These are phyloP conservation scores for Clarias magur DNA, from an alignment of 2,113 vertebrate species.

Conservation along the genomic window DNA sequence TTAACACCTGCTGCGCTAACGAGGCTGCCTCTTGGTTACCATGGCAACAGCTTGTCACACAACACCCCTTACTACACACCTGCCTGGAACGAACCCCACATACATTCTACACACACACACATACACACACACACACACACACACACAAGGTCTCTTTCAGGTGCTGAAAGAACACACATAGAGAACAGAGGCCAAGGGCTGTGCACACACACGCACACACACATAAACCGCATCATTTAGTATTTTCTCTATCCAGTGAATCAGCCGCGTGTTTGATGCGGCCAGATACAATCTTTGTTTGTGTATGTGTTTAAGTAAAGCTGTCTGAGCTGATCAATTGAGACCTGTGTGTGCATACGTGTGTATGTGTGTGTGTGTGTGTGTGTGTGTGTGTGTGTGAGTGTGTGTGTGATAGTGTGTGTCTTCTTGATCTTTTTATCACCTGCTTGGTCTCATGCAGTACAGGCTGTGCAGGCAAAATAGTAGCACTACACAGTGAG, in stretches of 20 bases:
- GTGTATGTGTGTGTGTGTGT: constrained; percentile 35
- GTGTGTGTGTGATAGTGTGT: too few species aligned
- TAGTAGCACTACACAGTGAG: background rate
- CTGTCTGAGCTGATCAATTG: constrained; percentile 4
- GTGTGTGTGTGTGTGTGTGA: constrained; percentile 30
- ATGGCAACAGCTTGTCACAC: constrained; percentile 70
- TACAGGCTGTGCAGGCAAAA: background rate
- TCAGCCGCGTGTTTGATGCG: constrained; percentile 39
- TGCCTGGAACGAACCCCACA: constrained; percentile 39
- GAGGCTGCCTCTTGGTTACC: constrained; percentile 71
- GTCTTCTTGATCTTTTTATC: background rate
- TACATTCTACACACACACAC: constrained; percentile 49
- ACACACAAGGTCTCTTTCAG: constrained; percentile 55
- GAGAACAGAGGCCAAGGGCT: constrained; percentile 25
- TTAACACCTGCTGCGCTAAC: constrained; percentile 80
- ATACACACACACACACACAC: constrained; percentile 47
- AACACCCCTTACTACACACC: constrained; percentile 48
- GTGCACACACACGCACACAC: background rate
- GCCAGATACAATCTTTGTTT: constrained; percentile 59
- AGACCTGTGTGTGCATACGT: background rate
- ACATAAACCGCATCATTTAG: constrained; percentile 32
- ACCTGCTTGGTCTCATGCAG: background rate
- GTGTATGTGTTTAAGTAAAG: constrained; percentile 35
- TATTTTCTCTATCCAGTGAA: constrained; percentile 26
- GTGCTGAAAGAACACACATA: constrained; percentile 68